Conservation (phyloP, 2,113 vertebrate genomes). For the Lanius ludovicianus region DNA sequence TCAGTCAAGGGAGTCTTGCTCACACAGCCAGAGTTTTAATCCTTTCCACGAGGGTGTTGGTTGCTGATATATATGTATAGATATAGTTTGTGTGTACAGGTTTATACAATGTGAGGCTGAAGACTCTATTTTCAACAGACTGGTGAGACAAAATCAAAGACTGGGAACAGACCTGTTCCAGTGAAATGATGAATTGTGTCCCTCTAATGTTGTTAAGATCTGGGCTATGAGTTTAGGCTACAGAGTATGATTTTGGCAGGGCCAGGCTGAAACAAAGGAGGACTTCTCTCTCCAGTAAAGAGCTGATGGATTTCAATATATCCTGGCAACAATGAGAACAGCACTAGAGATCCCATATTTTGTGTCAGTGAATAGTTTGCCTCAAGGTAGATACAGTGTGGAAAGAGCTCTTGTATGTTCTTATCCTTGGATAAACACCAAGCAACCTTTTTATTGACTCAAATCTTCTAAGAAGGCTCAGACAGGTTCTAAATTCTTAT, state of each 20-base stretch:
- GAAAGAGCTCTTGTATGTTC: background rate
- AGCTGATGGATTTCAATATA: background rate
- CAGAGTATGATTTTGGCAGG: background rate
- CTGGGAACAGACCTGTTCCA: background rate
- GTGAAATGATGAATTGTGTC: background rate
- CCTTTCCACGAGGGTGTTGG: background rate
- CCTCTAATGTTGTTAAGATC: background rate
- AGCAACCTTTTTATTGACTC: background rate
- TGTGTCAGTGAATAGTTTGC: background rate
- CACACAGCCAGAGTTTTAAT: background rate
- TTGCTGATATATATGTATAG: background rate
- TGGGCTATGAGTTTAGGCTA: background rate
- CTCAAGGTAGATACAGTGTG: background rate
- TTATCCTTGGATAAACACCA: background rate
- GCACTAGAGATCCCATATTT: background rate
- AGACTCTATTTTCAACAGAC: background rate
- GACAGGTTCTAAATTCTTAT: background rate
- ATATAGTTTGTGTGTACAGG: background rate
- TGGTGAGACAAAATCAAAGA: background rate
- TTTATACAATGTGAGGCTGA: background rate
- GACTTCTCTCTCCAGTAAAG: background rate
- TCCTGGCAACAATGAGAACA: background rate
- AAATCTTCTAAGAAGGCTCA: background rate
- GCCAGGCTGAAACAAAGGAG: background rate
- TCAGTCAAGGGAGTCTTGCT: background rate